Evolutionary conservation across 1,140 invertebrate species (phyloP), one percentile per base, ranked within the genome.

Genomic region (Drosophila asahinai): DNA sequence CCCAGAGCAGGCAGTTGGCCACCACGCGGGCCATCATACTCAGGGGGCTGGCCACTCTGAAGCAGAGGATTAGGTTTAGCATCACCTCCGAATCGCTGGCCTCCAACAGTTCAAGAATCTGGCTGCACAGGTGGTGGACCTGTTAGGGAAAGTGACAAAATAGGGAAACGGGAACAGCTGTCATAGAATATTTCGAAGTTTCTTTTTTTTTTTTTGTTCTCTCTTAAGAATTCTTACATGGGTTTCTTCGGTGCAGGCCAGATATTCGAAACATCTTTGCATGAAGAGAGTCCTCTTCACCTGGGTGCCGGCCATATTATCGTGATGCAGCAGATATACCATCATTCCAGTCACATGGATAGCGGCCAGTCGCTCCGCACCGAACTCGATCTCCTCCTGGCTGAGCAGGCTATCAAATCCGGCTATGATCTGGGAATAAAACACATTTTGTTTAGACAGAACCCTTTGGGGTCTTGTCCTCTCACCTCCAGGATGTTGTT

Each of bases 231-330:
- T 33, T 33, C 30, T 9, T 22, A 81, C 82, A 19, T 84, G 68
- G 15, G 60, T 86, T 48, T 59, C 82, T 47, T 84, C 82, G 6
- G 78, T 74, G 78, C 82, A 84, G 43, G 82, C 82, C 74, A 84
- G 42, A 19, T 86, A 84, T 22, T 86, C 68, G 25, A 86, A 84
- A 30, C 82, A 84, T 3, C 67, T 57, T 25, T 86, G 78, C 51
- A 84, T 40, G 42, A 86, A 86, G 5, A 81, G 58, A 9, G 73
- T 81, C 8, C 82, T 80, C 61, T 78, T 76, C 25, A 66, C 48
- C 36, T 64, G 78, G 7, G 78, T 86, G 2, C 48, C 45, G 4
- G 27, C 19, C 48, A 75, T 11, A 11, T 86, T 62, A 9, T 70
- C 62, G 38, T 86, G 82, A 36, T 75, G 64, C 42, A 86, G 48